phyloP scores from a whole-genome alignment of 2,888 invertebrate species.

The Leptinotarsa haldemani region DNA sequence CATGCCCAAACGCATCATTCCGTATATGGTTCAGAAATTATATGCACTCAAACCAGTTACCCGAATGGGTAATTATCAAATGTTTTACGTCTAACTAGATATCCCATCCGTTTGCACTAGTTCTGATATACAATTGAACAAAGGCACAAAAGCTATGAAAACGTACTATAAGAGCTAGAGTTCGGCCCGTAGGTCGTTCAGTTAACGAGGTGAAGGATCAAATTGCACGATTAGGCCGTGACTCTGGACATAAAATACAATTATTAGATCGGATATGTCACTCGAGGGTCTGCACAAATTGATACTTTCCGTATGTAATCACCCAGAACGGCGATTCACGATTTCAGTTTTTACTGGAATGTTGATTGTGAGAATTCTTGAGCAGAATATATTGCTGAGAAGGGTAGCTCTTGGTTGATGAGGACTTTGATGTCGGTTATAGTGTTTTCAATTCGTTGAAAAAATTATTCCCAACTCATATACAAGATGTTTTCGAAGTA shows the following conservation, averaged over 20 bases:
- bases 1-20: too few relatives aligned
- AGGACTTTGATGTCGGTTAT: too few relatives aligned
- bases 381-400: neutral
- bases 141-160: constrained; percentile 12
- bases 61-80: neutral
- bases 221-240: constrained; percentile 17
- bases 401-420: neutral
- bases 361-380: neutral
- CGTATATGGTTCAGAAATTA: too few relatives aligned
- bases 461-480: too few relatives aligned
- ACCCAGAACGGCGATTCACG: constrained; percentile 1
- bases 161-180: neutral
- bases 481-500: too few relatives aligned
- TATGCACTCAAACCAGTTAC: neutral
- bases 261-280: constrained; percentile 18
- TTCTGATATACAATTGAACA: constrained; percentile 6
- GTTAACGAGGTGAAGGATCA: constrained; percentile 20
- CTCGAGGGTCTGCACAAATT: constrained; percentile 10
- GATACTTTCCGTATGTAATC: constrained; percentile 15
- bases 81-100: neutral
- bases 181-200: neutral
- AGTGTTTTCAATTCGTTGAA: too few relatives aligned
- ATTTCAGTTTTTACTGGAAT: neutral
- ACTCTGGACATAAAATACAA: constrained; percentile 14
- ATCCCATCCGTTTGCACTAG: neutral